Conservation (phyloP, 2,797 vertebrate species). For the Stomatorhinus walkeri region DNA sequence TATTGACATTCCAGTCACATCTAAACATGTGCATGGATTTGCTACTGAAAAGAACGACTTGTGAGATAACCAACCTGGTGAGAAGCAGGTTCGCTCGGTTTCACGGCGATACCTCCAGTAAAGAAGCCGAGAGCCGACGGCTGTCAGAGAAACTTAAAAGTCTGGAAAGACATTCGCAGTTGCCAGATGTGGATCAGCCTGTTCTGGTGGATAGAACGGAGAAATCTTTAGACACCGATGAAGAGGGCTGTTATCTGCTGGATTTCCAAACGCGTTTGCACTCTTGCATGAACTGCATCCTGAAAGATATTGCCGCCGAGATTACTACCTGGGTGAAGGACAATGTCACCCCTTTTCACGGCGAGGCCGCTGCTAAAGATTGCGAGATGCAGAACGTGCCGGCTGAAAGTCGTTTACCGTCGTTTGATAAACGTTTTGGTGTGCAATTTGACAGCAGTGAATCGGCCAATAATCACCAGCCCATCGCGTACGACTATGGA, state of each 20-base stretch:
- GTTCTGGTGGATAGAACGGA: not conserved
- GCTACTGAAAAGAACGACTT: slow-evolving; percentile 12
- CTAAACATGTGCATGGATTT: slow-evolving; percentile 17
- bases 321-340: slow-evolving; percentile 19
- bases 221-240: not conserved
- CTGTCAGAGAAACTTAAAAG: not conserved
- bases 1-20: slow-evolving; percentile 8
- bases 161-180: not conserved
- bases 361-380: not conserved
- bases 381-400: not conserved
- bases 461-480: not conserved
- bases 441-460: not conserved
- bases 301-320: slow-evolving; percentile 11
- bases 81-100: not conserved
- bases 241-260: not conserved
- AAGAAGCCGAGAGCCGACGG: not conserved
- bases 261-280: slow-evolving; percentile 13
- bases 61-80: slow-evolving; percentile 16
- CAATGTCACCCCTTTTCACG: not conserved
- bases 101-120: not conserved
- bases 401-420: not conserved
- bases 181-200: not conserved
- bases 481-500: not conserved
- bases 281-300: slow-evolving; percentile 15
- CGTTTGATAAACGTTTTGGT: not conserved